Percentiles rank a stretch among this genome's conserved stretches.
Evolutionary conservation across 2,797 vertebrate genomes (phyloP).

Genomic region (Oceanodroma leucorhoa): DNA sequence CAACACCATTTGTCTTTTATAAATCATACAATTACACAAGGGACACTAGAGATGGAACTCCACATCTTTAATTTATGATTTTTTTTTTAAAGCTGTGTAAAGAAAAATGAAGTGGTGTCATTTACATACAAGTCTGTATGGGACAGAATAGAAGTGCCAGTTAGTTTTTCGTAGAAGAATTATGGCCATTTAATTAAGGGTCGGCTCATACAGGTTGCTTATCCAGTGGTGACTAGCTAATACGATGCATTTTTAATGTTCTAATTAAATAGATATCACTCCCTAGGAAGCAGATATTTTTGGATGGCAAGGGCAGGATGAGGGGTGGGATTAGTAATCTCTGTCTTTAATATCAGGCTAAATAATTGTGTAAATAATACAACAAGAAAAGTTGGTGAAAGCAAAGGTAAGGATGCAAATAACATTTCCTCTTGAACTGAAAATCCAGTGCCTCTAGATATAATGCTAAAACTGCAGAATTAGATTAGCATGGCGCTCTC

Average conservation of each 20-base stretch:
- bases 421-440: not conserved
- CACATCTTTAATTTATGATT: conserved; percentile 84
- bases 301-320: not conserved
- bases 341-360: conserved; percentile 62
- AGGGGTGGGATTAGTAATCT: not conserved
- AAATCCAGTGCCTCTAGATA: conserved; percentile 67
- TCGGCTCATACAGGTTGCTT: conserved; percentile 75
- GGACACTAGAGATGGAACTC: conserved; percentile 78
- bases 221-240: conserved; percentile 70
- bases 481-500: not conserved
- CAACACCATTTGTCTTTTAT: conserved; percentile 80
- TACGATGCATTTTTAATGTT: conserved; percentile 62
- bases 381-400: conserved; percentile 18
- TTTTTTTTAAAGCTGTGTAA: conserved; percentile 79
- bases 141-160: conserved; percentile 82
- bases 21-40: conserved; percentile 77
- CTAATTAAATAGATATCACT: conserved; percentile 58
- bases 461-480: conserved; percentile 17
- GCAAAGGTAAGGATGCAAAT: not conserved
- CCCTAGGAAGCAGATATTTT: conserved; percentile 65
- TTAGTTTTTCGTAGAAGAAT: conserved; percentile 74
- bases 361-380: conserved; percentile 64
- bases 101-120: conserved; percentile 79
- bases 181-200: conserved; percentile 72
- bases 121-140: conserved; percentile 76